These are phyloP conservation scores for Sphaeramia orbicularis DNA, from an alignment of 2,797 vertebrate genomes.

Conservation along the genomic window DNA sequence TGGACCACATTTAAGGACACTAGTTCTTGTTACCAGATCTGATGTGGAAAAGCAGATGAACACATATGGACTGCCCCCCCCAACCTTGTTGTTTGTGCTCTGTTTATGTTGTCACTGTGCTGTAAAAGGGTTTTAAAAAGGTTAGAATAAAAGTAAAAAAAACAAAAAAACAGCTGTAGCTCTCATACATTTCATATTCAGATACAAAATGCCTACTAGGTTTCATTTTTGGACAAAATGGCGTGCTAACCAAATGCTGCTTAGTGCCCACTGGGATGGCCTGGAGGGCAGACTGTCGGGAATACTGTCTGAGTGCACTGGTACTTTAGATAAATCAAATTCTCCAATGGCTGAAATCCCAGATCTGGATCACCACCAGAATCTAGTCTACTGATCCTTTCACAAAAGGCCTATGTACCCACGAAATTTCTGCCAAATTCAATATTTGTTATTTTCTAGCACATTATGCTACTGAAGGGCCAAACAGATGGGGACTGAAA, in stretches of 20 bases:
- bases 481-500: constrained; percentile 8
- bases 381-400: constrained; percentile 28
- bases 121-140: too few relatives aligned
- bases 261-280: constrained; percentile 24
- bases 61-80: too few relatives aligned
- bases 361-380: constrained; percentile 43
- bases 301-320: constrained; percentile 13
- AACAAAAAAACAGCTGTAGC: too few relatives aligned
- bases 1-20: too few relatives aligned
- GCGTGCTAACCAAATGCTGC: constrained; percentile 9
- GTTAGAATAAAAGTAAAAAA: too few relatives aligned
- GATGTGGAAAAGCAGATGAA: too few relatives aligned
- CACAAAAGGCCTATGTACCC: constrained; percentile 25
- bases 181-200: too few relatives aligned
- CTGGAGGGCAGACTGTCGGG: constrained; percentile 25
- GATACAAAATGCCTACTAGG: constrained; percentile 46
- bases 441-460: not conserved
- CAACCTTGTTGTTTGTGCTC: too few relatives aligned
- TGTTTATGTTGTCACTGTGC: too few relatives aligned
- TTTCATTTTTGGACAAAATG: constrained; percentile 32
- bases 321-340: constrained; percentile 18
- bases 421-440: constrained; percentile 24
- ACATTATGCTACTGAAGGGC: constrained; percentile 8
- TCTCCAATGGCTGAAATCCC: constrained; percentile 52
- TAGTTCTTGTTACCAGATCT: too few relatives aligned